A percentile compares a stretch with the other conserved stretches of the same genome.
Evolutionary conservation across 2,888 invertebrate species (phyloP).

Genomic region (Patella ulyssiponensis): DNA sequence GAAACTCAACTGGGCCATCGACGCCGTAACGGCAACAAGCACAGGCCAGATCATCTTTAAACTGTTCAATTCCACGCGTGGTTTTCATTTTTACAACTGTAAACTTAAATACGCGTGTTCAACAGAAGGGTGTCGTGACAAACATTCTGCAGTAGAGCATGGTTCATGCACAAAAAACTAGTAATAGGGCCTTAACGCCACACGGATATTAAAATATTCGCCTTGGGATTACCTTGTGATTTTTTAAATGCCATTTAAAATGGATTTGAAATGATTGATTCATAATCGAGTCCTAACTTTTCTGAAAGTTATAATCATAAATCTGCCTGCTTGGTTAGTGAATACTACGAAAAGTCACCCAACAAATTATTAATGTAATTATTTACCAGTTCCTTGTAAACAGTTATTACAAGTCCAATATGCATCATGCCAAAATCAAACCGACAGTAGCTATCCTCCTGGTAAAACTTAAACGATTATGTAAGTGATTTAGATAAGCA

Average conservation of each 20-base stretch:
- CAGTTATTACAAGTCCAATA: neutral
- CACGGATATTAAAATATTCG: too few species aligned
- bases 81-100: constrained; percentile 1
- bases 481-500: constrained; percentile 11
- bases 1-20: neutral
- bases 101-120: neutral
- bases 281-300: too few species aligned
- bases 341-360: neutral
- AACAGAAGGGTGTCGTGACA: neutral
- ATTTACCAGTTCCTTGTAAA: neutral
- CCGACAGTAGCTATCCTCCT: neutral
- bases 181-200: too few species aligned
- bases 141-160: neutral
- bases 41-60: neutral
- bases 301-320: too few species aligned
- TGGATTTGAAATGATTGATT: too few species aligned
- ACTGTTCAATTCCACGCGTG: neutral
- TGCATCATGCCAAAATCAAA: neutral
- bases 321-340: neutral
- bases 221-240: too few species aligned
- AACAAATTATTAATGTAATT: neutral
- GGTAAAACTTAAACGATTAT: constrained; percentile 4
- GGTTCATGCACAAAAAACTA: neutral
- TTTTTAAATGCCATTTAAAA: neutral
- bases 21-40: neutral